Percentiles rank a stretch among this genome's conserved stretches.
Conservation (phyloP, 2,888 invertebrate genomes). For the Chrysolina americana region DNA sequence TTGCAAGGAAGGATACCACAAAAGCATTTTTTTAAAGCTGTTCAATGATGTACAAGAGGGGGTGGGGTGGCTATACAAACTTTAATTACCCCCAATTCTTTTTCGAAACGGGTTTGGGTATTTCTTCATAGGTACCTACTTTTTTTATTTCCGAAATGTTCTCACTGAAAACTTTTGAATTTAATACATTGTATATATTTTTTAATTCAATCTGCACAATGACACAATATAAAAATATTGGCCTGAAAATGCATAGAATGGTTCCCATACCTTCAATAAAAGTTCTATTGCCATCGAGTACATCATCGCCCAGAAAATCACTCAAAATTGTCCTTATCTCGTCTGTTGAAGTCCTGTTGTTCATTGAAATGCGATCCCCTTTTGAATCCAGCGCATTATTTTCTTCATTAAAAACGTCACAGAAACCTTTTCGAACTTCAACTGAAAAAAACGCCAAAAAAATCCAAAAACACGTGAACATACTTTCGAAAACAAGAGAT, state of each 20-base stretch:
- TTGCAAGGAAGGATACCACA: too few species aligned
- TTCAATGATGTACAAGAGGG: too few species aligned
- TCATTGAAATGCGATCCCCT: neutral
- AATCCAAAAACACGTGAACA: neutral
- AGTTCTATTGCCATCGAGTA: neutral
- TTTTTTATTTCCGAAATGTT: too few species aligned
- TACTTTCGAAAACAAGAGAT: neutral
- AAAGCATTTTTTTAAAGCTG: too few species aligned
- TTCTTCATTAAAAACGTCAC: slow-evolving; percentile 6
- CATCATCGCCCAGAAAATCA: neutral
- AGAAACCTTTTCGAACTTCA: neutral
- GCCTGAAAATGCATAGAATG: too few species aligned
- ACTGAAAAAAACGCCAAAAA: slow-evolving; percentile 8
- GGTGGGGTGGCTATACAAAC: too few species aligned
- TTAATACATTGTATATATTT: too few species aligned
- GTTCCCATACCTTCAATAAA: slow-evolving; percentile 15
- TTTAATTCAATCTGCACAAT: too few species aligned
- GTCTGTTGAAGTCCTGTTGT: slow-evolving; percentile 2
- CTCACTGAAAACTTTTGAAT: too few species aligned
- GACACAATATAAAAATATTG: neutral
- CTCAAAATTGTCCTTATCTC: neutral
- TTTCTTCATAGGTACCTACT: too few species aligned
- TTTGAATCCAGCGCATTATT: slow-evolving; percentile 9
- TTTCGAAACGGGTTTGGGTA: too few species aligned
- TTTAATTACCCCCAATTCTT: too few species aligned